phyloP scores from a whole-genome alignment of 2,113 vertebrate genomes.

The Leptodactylus fuscus region DNA sequence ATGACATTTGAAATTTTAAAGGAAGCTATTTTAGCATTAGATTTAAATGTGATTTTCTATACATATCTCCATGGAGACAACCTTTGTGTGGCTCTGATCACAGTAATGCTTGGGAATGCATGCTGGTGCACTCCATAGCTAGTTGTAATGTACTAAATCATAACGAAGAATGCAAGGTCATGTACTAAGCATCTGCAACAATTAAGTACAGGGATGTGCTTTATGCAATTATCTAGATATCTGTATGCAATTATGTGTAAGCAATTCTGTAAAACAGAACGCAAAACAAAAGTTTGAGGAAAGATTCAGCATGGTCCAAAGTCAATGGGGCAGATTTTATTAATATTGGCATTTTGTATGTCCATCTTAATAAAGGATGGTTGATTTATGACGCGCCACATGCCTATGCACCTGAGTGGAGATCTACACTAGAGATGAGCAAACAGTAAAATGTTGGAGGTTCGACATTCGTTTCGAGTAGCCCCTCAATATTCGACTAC shows the following conservation, averaged over 20 bases:
- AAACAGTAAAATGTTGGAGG: too few species aligned
- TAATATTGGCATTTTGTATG: too few species aligned
- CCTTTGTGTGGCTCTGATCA: slow-evolving; percentile 40
- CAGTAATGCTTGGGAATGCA: slow-evolving; percentile 27
- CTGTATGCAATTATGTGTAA: not conserved
- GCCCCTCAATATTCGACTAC: too few species aligned
- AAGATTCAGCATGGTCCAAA: not conserved
- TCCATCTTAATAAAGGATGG: too few species aligned
- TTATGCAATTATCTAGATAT: slow-evolving; percentile 9
- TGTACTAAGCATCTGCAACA: not conserved
- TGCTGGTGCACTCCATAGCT: slow-evolving; percentile 9
- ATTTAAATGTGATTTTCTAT: slow-evolving; percentile 39
- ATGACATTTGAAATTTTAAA: slow-evolving; percentile 34
- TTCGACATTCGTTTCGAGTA: too few species aligned
- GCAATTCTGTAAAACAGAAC: not conserved
- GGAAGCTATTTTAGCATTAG: slow-evolving; percentile 12
- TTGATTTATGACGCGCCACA: too few species aligned
- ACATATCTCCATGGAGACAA: slow-evolving; percentile 50
- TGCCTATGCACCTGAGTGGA: too few species aligned
- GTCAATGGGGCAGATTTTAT: not conserved
- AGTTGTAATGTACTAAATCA: slow-evolving; percentile 34
- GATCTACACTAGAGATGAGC: too few species aligned
- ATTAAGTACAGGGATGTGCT: not conserved
- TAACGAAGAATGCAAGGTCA: slow-evolving; percentile 26
- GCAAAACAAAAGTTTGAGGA: not conserved